Evolutionary conservation across 2,113 vertebrate species (phyloP).

Genomic region (Vicugna pacos): DNA sequence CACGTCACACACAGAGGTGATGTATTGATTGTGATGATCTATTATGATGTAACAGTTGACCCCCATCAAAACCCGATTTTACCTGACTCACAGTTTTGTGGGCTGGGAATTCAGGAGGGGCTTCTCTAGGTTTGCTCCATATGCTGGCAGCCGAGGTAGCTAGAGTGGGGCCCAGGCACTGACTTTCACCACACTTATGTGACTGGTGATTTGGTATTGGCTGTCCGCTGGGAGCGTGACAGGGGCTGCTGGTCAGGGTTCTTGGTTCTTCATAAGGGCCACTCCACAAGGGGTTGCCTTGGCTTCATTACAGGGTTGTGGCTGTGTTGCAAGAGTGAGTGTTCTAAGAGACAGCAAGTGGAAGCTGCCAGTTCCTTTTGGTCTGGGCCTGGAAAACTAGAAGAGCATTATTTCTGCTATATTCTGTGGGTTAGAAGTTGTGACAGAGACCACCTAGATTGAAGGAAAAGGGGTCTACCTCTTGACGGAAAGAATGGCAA

Average conservation of each 20-base stretch:
- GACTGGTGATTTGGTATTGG: background rate
- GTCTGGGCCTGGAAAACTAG: background rate
- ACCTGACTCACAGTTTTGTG: background rate
- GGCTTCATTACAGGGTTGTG: background rate
- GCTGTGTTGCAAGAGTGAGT: background rate
- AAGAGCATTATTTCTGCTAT: background rate
- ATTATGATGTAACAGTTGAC: background rate
- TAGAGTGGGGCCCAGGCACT: background rate
- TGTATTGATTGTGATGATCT: background rate
- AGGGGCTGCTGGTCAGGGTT: background rate
- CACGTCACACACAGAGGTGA: background rate
- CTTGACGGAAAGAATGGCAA: background rate
- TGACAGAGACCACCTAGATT: background rate
- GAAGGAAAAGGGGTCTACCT: background rate
- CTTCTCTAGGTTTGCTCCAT: background rate
- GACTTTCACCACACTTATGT: rapidly evolving
- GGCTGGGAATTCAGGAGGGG: background rate
- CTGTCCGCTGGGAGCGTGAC: background rate
- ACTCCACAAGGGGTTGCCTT: background rate
- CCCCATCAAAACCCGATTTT: background rate
- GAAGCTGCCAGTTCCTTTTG: background rate
- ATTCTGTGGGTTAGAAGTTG: background rate
- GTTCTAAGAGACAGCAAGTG: background rate
- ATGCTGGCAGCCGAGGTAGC: background rate
- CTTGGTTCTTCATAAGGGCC: background rate